Base-by-base conservation (phyloP, 2,888 invertebrate species). In the Encarsia formosa region DNA sequence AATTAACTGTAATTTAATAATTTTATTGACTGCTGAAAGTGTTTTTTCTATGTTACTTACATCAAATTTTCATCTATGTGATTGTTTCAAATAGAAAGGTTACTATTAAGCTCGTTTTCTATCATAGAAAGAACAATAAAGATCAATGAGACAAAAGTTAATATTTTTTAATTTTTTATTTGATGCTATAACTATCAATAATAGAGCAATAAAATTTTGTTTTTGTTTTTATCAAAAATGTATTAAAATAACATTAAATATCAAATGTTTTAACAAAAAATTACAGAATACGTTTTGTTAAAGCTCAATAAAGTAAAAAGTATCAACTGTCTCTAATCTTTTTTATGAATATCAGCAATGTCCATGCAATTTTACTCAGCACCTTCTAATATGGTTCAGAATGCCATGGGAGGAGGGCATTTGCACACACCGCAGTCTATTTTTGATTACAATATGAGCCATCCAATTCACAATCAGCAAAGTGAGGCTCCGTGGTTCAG, bases 391-490 rank as follows among this genome's bases (percentile, higher is more conserved):
- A 53, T 52, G 37, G 56, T 59, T 39, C 60, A 71, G 66, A 69
- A 65, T 60, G 59, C 63, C 42, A 67, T 67, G 65, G 70, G 70
- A 52, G 69, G 70, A 49, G 55, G 68, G 5, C 64, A 73, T 54
- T 58, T 71, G 18, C 70, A 68, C 37, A 71, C 68, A 18, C 69
- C 71, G 4, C 67, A 65, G 26, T 72, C 73, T 0, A 66, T 73
- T 60, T 73, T 73, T 50, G 68, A 72, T 61, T 71, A 71, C 24
- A 68, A 70, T 64, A 71, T 71, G 63, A 67, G 60, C n/a, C 69
- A 68, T 26, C 66, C 67, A 46, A 54, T 50, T 35, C 43, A 51
- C 23, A 57, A 60, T 3, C 66, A 66, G 48, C 66, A 66, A 34
- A 58, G 63, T 11, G 62, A 61, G 22, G 57, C 63, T 1, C 65